These are phyloP conservation scores for Copsychus sechellarum DNA, from an alignment of 2,113 vertebrate genomes.

Conservation along the genomic window DNA sequence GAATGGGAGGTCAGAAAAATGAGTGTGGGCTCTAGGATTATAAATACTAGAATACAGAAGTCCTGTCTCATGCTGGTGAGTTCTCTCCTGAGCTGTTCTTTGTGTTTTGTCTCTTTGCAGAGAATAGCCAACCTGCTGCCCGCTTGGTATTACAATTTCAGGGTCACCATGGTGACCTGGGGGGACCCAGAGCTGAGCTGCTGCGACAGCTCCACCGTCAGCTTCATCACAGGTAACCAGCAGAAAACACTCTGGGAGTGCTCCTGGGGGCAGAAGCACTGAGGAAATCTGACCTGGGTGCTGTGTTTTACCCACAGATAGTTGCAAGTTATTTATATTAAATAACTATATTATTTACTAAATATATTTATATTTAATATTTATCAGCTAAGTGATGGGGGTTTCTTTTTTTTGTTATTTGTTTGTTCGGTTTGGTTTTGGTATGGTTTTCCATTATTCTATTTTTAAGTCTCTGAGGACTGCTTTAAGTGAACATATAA, in stretches of 20 bases:
- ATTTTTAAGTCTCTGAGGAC: not conserved
- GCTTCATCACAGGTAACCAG: conserved; percentile 88
- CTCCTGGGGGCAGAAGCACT: not conserved
- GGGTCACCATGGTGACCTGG: conserved; percentile 96
- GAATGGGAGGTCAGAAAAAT: not conserved
- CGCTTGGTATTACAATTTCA: conserved; percentile 95
- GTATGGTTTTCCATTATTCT: not conserved
- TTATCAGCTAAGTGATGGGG: not conserved
- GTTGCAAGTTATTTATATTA: not conserved
- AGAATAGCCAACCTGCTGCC: conserved; percentile 89
- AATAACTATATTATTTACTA: no score
- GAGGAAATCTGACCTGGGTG: not conserved
- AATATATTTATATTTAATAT: not conserved
- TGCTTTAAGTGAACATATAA: not conserved
- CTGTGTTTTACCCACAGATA: not conserved
- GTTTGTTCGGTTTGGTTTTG: not conserved
- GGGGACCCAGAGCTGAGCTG: conserved; percentile 90
- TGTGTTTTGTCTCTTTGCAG: conserved; percentile 65
- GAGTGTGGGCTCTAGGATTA: fast-evolving
- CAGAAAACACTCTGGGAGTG: not conserved
- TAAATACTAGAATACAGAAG: not conserved
- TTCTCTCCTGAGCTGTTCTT: not conserved
- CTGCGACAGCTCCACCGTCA: conserved; percentile 89
- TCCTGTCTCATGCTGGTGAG: not conserved
- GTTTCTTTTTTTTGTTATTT: not conserved